Base-by-base conservation (phyloP, 2,888 invertebrate genomes). In the Actias luna region DNA sequence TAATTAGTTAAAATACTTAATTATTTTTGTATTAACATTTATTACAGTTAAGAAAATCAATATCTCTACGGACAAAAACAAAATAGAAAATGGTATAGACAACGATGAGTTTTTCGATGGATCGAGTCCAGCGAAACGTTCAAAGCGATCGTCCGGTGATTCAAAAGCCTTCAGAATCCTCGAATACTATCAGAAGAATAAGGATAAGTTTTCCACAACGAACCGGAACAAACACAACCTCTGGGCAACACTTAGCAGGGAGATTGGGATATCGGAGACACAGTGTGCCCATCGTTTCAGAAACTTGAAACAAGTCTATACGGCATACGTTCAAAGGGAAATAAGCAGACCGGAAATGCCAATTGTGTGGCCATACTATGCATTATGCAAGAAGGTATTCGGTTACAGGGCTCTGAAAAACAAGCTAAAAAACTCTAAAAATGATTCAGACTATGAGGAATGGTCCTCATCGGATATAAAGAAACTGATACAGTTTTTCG, bases 311-410 rank as follows among this genome's bases (percentile, higher is more conserved):
- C 87, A 90, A 74, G 85, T 87, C 0, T 92, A 89, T 70, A 85
- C 82, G 0, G 75, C 79, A 0, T 85, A 87, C 4, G 78, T 92
- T 0, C 86, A 90, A 65, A 81, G 88, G 60, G 92, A 92, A 63
- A 88, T 92, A 0, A 85, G 78, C 5, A 87, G 86, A 64, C 91
- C 92, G 0, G 89, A 89, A 63, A 85, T 83, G 72, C 86, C 87
- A 0, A 87, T 92, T 3, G 72, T 88, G 0, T 92, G 91, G 92
- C 91, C 90, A 0, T 90, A 92, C 61, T 92, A 88, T 12, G 74
- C 78, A 4, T 65, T 89, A 0, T 91, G 91, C 71, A 92, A 92
- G 64, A 92, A 90, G 74, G 89, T 89, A 0, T 92, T 92, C 25
- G 91, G 92, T 0, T 91, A 92, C 63, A 66, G 92, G 70, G 81